Evolutionary conservation across 2,113 vertebrate genomes (phyloP), one percentile per base, ranked within the genome.

Genomic region (Otus sunia): DNA sequence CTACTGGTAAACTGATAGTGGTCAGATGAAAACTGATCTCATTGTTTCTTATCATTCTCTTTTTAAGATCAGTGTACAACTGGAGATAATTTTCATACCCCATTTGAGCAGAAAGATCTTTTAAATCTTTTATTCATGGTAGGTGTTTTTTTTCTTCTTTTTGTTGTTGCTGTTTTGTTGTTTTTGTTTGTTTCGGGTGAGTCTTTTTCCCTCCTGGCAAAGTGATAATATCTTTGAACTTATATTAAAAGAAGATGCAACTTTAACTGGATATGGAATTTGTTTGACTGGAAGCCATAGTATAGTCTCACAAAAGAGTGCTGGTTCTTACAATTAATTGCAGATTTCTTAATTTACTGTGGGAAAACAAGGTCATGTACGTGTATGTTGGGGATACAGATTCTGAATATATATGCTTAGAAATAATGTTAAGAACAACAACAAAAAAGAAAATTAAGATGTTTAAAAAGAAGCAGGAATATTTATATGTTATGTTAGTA

Each of bases 181-280:
- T 2, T 56, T 47, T 36, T 47, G 7, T 64, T 88, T 41, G 2
- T 2, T 77, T 82, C 39, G 63, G 4, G 7, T 47, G 26, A 58
- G 5, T 47, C 43, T 53, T 68, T 68, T 75, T 52, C 27, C 22
- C 20, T 79, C n/a, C 88, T 91, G 79, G 83, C 64, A 88, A 80
- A 94, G 11, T 66, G 41, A 79, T 66, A 55, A 15, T 20, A 59
- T 85, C 80, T 91, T 97, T 97, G 77, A 96, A 91, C 23, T 66
- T 11, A 0, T 63, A 95, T 96, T 96, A 73, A 91, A 95, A 97
- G 68, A 95, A 95, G 50, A 92, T 92, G 69, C 27, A 75, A 56
- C n/a, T 92, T 95, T 37, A 88, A 88, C 34, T 88, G 84, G 15
- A 36, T 85, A 53, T 82, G 76, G 43, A 85, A 87, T 86, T 92